Evolutionary conservation across 2,113 vertebrate species (phyloP).

Genomic region (Micronycteris hirsuta): DNA sequence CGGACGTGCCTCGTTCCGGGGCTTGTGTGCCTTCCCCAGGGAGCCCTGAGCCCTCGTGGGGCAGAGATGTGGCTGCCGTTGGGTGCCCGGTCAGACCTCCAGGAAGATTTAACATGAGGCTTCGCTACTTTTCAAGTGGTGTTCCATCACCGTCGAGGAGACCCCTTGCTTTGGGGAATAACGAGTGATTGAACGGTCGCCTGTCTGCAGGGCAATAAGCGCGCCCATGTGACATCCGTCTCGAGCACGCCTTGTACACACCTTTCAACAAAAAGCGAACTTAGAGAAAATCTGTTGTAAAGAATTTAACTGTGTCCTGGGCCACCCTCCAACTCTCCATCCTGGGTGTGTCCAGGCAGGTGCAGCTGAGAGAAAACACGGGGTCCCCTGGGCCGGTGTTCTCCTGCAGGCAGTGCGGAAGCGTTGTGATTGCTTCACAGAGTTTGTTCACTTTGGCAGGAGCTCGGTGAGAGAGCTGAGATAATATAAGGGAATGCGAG

Average conservation of each 20-base stretch:
- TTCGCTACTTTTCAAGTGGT: fast-evolving
- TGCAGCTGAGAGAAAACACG: background rate
- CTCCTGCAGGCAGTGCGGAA: fast-evolving
- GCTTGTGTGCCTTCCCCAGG: fast-evolving
- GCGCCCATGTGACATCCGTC: background rate
- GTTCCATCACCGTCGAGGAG: background rate
- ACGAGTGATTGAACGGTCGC: background rate
- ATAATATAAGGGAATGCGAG: fast-evolving
- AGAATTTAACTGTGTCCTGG: background rate
- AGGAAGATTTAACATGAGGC: background rate
- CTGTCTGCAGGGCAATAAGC: background rate
- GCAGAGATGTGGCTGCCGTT: background rate
- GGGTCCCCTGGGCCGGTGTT: fast-evolving
- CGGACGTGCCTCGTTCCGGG: fast-evolving
- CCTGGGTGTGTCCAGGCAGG: fast-evolving
- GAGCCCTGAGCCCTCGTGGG: background rate
- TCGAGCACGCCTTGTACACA: fast-evolving
- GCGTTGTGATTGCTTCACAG: fast-evolving
- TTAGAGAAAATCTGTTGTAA: background rate
- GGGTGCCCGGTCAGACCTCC: background rate
- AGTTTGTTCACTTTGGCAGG: background rate
- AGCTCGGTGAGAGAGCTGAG: background rate
- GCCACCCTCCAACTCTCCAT: background rate
- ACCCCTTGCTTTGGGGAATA: background rate
- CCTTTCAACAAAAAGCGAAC: background rate